Conservation (phyloP, 35 echinoderm and acorn worm genomes). For the Patiria miniata region DNA sequence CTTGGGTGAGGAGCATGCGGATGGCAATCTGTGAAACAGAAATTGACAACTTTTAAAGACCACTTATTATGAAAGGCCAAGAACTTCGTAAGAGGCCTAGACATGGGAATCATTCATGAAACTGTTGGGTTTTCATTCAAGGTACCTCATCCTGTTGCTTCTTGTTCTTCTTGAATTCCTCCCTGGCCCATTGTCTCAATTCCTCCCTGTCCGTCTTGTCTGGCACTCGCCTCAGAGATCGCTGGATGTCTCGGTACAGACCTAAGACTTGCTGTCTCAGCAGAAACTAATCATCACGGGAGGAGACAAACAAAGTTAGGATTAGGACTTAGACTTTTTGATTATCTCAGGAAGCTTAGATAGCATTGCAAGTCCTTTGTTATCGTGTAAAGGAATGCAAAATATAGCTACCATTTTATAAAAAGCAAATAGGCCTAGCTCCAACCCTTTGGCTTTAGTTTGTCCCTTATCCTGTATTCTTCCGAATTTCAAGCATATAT, state of each 20-base stretch:
- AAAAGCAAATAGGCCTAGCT: neutral
- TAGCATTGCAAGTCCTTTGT: neutral
- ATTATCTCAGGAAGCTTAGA: neutral
- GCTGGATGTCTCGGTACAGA: slow-evolving; percentile 51
- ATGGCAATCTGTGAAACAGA: slow-evolving; percentile 43
- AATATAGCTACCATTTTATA: neutral
- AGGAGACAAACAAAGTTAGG: neutral
- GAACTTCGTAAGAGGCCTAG: no score
- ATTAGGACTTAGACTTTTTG: neutral
- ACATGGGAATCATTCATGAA: neutral
- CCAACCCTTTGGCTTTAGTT: neutral
- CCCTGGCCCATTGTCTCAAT: slow-evolving; percentile 59
- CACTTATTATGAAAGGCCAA: neutral
- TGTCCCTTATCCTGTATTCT: neutral
- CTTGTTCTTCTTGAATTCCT: slow-evolving; percentile 61
- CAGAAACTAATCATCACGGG: slow-evolving; percentile 42
- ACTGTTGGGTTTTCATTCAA: neutral
- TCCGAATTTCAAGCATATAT: no score
- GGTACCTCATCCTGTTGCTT: slow-evolving; percentile 59
- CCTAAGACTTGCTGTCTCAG: slow-evolving; percentile 60
- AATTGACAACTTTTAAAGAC: neutral
- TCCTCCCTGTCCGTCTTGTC: slow-evolving; percentile 48
- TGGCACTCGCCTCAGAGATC: slow-evolving; percentile 54
- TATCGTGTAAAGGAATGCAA: neutral
- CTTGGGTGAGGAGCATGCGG: slow-evolving; percentile 62